Base-by-base conservation (phyloP, 2,888 invertebrate genomes). In the Watsonalla binaria region DNA sequence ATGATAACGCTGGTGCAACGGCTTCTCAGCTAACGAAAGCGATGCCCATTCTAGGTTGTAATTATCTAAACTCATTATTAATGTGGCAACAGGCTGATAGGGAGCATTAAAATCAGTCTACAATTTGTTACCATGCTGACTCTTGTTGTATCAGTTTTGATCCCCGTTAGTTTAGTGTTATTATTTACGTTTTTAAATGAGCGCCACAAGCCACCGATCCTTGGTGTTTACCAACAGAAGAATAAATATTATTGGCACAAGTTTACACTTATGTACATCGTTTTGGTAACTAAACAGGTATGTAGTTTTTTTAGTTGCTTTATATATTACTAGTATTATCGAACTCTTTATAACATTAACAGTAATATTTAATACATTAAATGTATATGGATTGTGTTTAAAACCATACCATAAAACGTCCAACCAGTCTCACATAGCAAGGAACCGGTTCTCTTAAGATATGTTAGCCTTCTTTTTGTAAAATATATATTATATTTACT, bases 191-290 rank as follows among this genome's bases (percentile, higher is more conserved):
- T 78, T 61, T 54, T 87, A 51, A 89, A 89, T 71, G 74, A 68
- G 51, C 76, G 73, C 51, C 64, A 70, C 34, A 83, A 78, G 45
- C 80, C 84, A 0, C 81, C 91, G 0, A 79, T 92, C 56, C 83
- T 89, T 45, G 92, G 92, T 53, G 76, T 93, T 46, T 93, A 93
- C 67, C 90, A 85, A 55, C 83, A 89, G 65, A 78, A 75, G 46
- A 90, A 90, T 64, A 91, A 90, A 61, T 83, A 80, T 53, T 93
- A 87, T 65, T 91, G 80, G 78, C 54, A 90, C 8, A 93, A 93
- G 76, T 91, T 91, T 63, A 42, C 78, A 8, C 77, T 89, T 57
- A 89, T 92, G 82, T 92, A 83, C 64, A 53, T 72, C 11, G 53
- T 86, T 47, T 69, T 93, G 45, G 76, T 68, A 59, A 33, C 86